phyloP scores from a whole-genome alignment of 2,113 vertebrate species.

The Rhynchopsitta pachyrhyncha region DNA sequence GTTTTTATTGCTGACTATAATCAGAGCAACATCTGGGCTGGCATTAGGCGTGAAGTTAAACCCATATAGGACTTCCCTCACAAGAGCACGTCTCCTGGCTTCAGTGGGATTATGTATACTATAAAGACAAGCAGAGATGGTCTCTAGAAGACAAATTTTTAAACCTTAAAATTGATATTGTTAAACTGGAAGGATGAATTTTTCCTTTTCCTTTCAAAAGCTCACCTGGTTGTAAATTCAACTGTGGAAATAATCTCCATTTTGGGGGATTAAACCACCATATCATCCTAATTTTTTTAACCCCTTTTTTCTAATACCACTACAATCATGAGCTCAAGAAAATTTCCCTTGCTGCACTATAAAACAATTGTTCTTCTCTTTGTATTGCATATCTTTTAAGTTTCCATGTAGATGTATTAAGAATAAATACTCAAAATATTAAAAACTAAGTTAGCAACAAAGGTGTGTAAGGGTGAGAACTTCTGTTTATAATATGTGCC shows the following conservation, averaged over 20 bases:
- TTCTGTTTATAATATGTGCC: constrained; percentile 23
- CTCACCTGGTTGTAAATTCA: not conserved
- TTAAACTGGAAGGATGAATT: not conserved
- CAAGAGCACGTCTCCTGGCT: not conserved
- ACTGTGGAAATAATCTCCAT: not conserved
- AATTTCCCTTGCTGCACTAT: not conserved
- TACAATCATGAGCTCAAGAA: not conserved
- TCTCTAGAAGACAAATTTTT: constrained; percentile 4
- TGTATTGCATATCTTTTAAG: not conserved
- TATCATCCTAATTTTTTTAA: not conserved
- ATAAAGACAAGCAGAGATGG: not conserved
- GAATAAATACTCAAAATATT: constrained; percentile 12
- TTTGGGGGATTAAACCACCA: not conserved
- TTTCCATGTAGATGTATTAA: not conserved
- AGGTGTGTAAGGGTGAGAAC: not conserved
- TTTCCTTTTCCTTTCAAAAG: not conserved
- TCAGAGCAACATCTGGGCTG: not conserved
- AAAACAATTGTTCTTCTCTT: not conserved
- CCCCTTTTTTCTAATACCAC: not conserved
- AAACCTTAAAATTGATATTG: not conserved
- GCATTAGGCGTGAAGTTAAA: not conserved
- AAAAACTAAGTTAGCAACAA: not conserved
- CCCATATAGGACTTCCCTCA: not conserved
- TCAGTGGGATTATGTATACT: not conserved
- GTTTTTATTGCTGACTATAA: not conserved